Conservation (phyloP, 2,113 vertebrate genomes). For the Alosa alosa region DNA sequence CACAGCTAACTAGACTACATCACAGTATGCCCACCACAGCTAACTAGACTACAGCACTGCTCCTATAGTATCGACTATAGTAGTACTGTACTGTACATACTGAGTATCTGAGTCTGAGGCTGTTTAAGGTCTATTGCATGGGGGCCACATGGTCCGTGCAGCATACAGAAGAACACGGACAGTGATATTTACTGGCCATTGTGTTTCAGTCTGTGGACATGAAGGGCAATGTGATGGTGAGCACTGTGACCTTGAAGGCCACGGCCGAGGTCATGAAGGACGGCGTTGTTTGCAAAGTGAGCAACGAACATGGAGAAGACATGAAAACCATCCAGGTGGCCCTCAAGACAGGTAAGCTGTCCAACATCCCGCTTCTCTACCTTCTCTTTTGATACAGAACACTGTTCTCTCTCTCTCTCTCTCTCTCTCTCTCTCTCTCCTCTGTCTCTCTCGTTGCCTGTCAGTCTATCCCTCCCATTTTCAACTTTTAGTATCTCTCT, state of each 20-base stretch:
- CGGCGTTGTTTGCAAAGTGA: conserved; percentile 72
- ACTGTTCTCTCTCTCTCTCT: not conserved
- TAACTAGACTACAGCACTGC: too few species aligned
- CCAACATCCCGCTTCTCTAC: not conserved
- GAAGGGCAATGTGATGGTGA: conserved; percentile 68
- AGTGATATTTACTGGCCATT: not conserved
- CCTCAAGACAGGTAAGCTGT: conserved; percentile 50
- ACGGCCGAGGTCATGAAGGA: conserved; percentile 64
- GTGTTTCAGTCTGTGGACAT: conserved; percentile 57
- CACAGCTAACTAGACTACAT: too few species aligned
- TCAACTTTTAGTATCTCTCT: not conserved
- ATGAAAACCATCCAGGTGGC: conserved; percentile 59
- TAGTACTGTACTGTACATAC: too few species aligned
- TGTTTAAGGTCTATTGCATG: not conserved
- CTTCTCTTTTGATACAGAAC: not conserved
- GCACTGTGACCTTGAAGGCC: conserved; percentile 70
- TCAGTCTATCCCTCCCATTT: not conserved
- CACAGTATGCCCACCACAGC: too few species aligned
- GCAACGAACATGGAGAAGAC: conserved; percentile 65
- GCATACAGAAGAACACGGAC: too few species aligned
- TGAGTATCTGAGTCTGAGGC: not conserved
- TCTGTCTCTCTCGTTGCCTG: conserved; percentile 31
- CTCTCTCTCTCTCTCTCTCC: not conserved
- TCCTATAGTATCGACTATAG: too few species aligned
- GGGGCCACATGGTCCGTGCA: not conserved